Base-by-base conservation (phyloP, 2,797 vertebrate species). In the Lithobates pipiens region DNA sequence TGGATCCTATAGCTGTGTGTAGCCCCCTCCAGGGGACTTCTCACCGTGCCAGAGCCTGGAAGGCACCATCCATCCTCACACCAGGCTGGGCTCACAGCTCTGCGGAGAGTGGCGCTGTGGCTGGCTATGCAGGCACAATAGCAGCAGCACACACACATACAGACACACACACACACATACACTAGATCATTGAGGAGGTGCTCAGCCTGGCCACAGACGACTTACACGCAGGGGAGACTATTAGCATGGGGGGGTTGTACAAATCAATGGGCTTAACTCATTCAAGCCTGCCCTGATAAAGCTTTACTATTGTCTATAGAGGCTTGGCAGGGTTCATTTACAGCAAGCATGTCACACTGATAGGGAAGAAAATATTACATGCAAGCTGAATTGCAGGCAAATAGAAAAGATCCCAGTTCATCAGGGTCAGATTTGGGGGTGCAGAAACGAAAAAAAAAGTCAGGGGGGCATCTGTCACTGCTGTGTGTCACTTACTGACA, bases 1-100 rank as follows among this genome's bases (percentile, higher is more conserved):
- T 54, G 11, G 11, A 75, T 29, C 34, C 76, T 79, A 23, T 23
- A 18, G 5, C 34, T n/a, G 44, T 16, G 21, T 77, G 73, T 36
- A 23, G 21, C 73, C 67, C 68, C 85, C 85, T 69, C 76, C 18
- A 76, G 85, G 85, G 34, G 76, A 83, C 80, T 46, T 54, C 67
- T 86, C 80, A 86, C 54, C 39, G 85, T 86, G 85, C 85, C 88
- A 88, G 89, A 88, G 91, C 90, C 91, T 82, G 89, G 92, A 88
- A 93, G 90, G 88, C 50, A 63, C 88, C 86, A 89, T 88, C 90
- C 90, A 91, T 88, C 88, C 90, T 88, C 87, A 89, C 90, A 87
- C 89, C 90, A 86, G 88, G 84, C 85, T 63, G 89, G 88, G 89
- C 81, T 69, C 46, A 72, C 73, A 71, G 36, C 85, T 82, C 79